phyloP scores from a whole-genome alignment of 2,888 invertebrate genomes.

The Amphipyra berbera region DNA sequence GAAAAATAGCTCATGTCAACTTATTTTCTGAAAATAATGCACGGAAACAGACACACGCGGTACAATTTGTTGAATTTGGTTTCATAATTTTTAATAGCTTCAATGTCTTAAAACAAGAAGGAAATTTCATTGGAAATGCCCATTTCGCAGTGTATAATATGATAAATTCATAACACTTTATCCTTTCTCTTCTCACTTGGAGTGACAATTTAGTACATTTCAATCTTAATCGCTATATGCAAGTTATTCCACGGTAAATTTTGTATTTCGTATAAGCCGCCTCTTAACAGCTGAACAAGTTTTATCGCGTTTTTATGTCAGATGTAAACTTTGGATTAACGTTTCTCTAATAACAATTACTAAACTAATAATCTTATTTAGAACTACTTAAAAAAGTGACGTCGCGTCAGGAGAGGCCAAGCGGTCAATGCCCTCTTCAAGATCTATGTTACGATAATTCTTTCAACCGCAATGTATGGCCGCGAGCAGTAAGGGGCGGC shows the following conservation, averaged over 20 bases:
- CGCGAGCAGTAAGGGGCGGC: constrained; percentile 75
- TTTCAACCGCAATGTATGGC: constrained; percentile 84
- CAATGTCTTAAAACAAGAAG: too few relatives aligned
- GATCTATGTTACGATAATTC: constrained; percentile 88
- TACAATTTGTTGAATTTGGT: too few relatives aligned
- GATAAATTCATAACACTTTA: too few relatives aligned
- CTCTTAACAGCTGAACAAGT: constrained; percentile 4
- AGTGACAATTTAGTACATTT: not conserved
- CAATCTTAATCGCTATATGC: not conserved
- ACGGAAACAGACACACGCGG: too few relatives aligned
- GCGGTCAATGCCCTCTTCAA: constrained; percentile 80
- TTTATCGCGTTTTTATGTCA: constrained; percentile 31
- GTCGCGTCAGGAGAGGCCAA: constrained; percentile 69
- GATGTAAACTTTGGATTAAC: constrained; percentile 44
- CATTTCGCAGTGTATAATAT: too few relatives aligned
- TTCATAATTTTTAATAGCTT: too few relatives aligned
- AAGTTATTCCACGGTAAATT: constrained; percentile 2
- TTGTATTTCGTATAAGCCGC: constrained; percentile 2
- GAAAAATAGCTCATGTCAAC: too few relatives aligned
- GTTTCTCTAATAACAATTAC: constrained; percentile 54
- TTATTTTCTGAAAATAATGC: too few relatives aligned
- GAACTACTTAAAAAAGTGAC: constrained; percentile 62
- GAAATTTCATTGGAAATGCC: too few relatives aligned
- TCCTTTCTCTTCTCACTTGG: too few relatives aligned
- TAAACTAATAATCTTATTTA: constrained; percentile 58